These are phyloP conservation scores for Pollachius pollachius DNA, from an alignment of 2,113 vertebrate genomes.

Conservation along the genomic window DNA sequence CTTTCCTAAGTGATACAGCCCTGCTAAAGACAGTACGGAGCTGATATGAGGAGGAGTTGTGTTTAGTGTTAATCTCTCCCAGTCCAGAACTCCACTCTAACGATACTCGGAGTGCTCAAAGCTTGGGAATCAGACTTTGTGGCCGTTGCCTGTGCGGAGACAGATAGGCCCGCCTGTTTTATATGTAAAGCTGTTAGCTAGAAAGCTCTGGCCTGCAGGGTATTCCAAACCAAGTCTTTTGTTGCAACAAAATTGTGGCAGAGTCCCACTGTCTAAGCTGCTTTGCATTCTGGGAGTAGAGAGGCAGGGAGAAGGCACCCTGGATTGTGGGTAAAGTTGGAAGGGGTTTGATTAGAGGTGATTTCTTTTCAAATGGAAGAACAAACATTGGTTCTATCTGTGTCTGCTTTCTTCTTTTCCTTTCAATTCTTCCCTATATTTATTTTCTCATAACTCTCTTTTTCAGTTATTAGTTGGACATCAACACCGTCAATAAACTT, in stretches of 20 bases:
- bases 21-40: constrained; percentile 28
- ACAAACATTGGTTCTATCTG: too few species aligned
- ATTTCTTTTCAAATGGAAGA: too few species aligned
- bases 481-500: too few species aligned
- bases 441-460: too few species aligned
- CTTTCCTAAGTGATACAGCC: constrained; percentile 18
- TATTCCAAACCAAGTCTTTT: constrained; percentile 54
- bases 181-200: constrained; percentile 72
- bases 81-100: constrained; percentile 55
- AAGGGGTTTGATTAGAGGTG: not conserved
- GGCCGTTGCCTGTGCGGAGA: constrained; percentile 59
- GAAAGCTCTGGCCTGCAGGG: constrained; percentile 60
- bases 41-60: constrained; percentile 51
- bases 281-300: constrained; percentile 58
- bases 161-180: constrained; percentile 71
- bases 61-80: constrained; percentile 67
- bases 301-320: constrained; percentile 35
- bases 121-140: constrained; percentile 54
- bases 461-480: too few species aligned
- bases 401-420: too few species aligned
- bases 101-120: constrained; percentile 44
- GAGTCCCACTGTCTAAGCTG: constrained; percentile 58
- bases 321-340: constrained; percentile 46
- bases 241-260: constrained; percentile 57
- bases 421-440: too few species aligned